Percentiles rank a stretch among this genome's conserved stretches.
These are phyloP conservation scores for Chrosomus eos DNA, from an alignment of 2,797 vertebrate genomes.

Conservation along the genomic window DNA sequence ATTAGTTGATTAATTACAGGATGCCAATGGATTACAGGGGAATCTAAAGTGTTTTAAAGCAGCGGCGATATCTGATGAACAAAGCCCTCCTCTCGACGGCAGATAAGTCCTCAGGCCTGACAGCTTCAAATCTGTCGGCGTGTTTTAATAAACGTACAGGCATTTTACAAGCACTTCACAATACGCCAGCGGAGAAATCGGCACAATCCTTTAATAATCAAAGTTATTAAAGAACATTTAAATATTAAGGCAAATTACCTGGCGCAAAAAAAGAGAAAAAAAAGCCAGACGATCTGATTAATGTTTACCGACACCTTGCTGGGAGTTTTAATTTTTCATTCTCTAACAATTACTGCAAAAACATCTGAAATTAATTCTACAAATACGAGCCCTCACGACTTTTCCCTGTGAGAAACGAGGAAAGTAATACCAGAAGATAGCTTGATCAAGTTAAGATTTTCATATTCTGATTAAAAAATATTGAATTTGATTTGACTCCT, in stretches of 20 bases:
- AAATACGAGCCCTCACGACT: slow-evolving; percentile 9
- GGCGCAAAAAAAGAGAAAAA: neutral
- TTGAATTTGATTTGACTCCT: slow-evolving; percentile 53
- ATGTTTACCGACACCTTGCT: slow-evolving; percentile 47
- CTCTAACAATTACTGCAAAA: slow-evolving; percentile 41
- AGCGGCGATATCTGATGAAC: slow-evolving; percentile 80
- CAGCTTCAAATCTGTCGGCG: slow-evolving; percentile 47
- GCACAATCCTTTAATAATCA: slow-evolving; percentile 28
- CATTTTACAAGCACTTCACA: slow-evolving; percentile 36
- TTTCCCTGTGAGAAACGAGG: slow-evolving; percentile 46
- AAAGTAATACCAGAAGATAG: slow-evolving; percentile 49
- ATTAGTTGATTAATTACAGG: slow-evolving; percentile 90
- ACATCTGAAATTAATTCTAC: slow-evolving; percentile 28
- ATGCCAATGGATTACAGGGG: slow-evolving; percentile 81
- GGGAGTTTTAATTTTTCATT: slow-evolving; percentile 46
- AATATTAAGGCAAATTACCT: slow-evolving; percentile 50
- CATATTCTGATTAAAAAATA: slow-evolving; percentile 64
- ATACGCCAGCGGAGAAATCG: neutral
- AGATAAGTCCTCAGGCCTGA: slow-evolving; percentile 57
- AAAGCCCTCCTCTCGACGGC: slow-evolving; percentile 74
- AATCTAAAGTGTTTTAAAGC: slow-evolving; percentile 78
- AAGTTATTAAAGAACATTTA: slow-evolving; percentile 37
- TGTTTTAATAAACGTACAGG: slow-evolving; percentile 59
- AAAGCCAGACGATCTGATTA: slow-evolving; percentile 35
- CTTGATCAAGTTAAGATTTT: slow-evolving; percentile 59